These are phyloP conservation scores for Nibea coibor DNA, from an alignment of 2,113 vertebrate species.

Conservation along the genomic window DNA sequence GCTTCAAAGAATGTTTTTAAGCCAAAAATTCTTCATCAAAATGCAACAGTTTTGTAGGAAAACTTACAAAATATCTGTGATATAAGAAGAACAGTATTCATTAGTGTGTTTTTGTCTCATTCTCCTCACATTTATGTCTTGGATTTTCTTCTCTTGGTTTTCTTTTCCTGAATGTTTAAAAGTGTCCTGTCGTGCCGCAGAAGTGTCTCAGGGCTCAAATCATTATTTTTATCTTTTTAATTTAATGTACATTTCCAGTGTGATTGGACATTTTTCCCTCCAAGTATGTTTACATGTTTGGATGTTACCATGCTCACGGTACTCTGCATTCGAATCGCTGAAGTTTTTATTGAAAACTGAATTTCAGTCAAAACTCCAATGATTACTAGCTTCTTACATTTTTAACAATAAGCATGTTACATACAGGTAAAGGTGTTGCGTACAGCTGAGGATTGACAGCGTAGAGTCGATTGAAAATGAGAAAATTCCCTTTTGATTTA, in stretches of 20 bases:
- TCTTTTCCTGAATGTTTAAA: not conserved
- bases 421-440: too few relatives aligned
- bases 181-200: not conserved
- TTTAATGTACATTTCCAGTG: not conserved
- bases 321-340: too few relatives aligned
- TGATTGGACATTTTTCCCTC: not conserved
- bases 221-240: not conserved
- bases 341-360: too few relatives aligned
- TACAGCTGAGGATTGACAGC: too few relatives aligned
- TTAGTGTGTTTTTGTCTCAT: not conserved
- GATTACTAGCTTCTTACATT: too few relatives aligned
- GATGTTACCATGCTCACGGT: too few relatives aligned
- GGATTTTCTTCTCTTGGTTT: not conserved
- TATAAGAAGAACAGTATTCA: not conserved
- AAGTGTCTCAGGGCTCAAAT: constrained; percentile 2
- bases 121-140: not conserved
- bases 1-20: constrained; percentile 31
- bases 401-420: too few relatives aligned
- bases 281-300: not conserved
- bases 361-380: too few relatives aligned
- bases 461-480: too few relatives aligned
- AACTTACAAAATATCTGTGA: not conserved
- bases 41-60: not conserved
- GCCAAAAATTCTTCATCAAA: constrained; percentile 31
- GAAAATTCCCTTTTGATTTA: too few relatives aligned